A percentile compares a stretch with the other conserved stretches of the same genome.
phyloP scores from a whole-genome alignment of 1,140 invertebrate genomes.

The Hyles vespertilio region DNA sequence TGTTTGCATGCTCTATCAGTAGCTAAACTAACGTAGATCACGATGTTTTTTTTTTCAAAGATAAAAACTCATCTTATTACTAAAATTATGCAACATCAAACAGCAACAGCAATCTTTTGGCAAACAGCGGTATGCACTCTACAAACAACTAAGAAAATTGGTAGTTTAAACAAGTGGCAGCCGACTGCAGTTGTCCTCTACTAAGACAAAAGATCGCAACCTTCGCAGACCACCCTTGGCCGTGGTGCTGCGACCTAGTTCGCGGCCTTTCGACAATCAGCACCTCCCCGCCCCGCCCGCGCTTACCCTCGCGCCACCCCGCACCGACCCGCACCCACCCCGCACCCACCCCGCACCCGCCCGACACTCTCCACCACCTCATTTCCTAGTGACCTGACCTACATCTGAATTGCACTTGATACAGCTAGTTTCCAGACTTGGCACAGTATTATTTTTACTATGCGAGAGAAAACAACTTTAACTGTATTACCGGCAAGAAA shows the following conservation, averaged over 20 bases:
- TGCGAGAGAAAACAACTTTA: not conserved
- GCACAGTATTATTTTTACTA: too few relatives aligned
- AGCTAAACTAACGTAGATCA: too few relatives aligned
- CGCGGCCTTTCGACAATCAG: constrained; percentile 21
- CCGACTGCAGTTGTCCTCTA: constrained; percentile 15
- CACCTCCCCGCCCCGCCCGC: constrained; percentile 14
- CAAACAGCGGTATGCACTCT: constrained; percentile 12
- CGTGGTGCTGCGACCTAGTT: constrained; percentile 67
- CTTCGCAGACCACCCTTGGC: constrained; percentile 70
- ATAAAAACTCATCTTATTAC: too few relatives aligned
- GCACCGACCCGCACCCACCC: constrained; percentile 18
- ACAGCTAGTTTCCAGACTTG: constrained; percentile 38
- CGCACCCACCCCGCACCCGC: constrained; percentile 17
- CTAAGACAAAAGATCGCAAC: constrained; percentile 60
- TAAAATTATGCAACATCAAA: too few relatives aligned
- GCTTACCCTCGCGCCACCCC: constrained; percentile 12
- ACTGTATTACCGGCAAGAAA: too few relatives aligned
- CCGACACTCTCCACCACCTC: constrained; percentile 11
- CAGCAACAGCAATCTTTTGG: too few relatives aligned
- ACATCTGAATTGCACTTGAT: constrained; percentile 65
- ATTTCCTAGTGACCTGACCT: constrained; percentile 58
- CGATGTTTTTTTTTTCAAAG: too few relatives aligned
- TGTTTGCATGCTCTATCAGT: too few relatives aligned
- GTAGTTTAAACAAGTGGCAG: too few relatives aligned
- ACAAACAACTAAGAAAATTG: constrained; percentile 10